Percentiles rank a stretch among this genome's conserved stretches.
phyloP scores from a whole-genome alignment of 2,113 vertebrate genomes.

The Oncorhynchus clarkii region DNA sequence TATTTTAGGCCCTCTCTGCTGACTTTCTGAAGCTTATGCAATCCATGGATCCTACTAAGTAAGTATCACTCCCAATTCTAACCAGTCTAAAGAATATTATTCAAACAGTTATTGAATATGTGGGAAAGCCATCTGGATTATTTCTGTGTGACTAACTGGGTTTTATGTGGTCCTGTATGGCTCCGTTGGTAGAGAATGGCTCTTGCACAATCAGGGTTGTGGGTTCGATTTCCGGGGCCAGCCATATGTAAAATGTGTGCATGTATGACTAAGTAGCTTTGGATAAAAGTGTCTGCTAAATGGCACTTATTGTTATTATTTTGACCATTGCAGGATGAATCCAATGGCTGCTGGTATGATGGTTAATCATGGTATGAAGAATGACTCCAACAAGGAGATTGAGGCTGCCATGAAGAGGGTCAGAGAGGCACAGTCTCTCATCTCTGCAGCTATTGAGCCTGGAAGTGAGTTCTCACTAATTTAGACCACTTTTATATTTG shows the following conservation, averaged over 20 bases:
- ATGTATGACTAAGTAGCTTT: no score
- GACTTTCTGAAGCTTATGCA: conserved; percentile 98
- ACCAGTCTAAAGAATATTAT: no score
- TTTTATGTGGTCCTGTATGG: not conserved
- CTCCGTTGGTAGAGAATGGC: no score
- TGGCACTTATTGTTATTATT: no score
- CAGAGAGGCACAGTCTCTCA: conserved; percentile 93
- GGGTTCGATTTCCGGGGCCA: no score
- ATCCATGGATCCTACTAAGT: conserved; percentile 98
- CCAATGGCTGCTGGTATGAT: conserved; percentile 88
- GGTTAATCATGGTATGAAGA: conserved; percentile 88
- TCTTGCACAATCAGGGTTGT: no score
- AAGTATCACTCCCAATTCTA: conserved; percentile 61
- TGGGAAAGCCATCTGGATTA: not conserved
- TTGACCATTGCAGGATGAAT: conserved; percentile 80
- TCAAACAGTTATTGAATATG: not conserved
- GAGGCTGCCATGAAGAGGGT: conserved; percentile 99
- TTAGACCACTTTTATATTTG: not conserved
- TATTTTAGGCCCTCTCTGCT: conserved; percentile 85
- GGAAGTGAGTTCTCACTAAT: conserved; percentile 74
- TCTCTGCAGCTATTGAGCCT: conserved; percentile 97
- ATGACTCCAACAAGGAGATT: conserved; percentile 96
- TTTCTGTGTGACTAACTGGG: not conserved
- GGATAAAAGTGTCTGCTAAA: no score
- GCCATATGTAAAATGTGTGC: no score